A percentile compares a stretch with the other conserved stretches of the same genome.
phyloP scores from a whole-genome alignment of 2,113 vertebrate species.

The Chrysochloris asiatica region DNA sequence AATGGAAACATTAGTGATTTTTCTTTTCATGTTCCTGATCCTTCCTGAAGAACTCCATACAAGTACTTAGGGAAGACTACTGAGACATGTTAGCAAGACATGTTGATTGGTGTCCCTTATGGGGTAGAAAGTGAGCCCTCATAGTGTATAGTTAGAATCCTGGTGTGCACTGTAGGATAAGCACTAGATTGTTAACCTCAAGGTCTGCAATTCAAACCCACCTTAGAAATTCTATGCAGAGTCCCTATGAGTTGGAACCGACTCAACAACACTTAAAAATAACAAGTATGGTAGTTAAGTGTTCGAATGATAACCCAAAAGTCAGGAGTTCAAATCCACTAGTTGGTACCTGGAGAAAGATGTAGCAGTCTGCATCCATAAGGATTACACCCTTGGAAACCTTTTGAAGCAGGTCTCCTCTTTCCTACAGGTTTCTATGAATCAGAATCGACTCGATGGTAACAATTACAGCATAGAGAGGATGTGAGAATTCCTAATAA shows the following conservation, averaged over 20 bases:
- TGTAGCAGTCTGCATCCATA: not conserved
- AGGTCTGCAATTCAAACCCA: no score
- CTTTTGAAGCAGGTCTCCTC: not conserved
- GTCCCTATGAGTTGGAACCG: no score
- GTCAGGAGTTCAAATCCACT: not conserved
- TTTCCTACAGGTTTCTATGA: not conserved
- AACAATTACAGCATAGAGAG: not conserved
- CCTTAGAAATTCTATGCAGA: no score
- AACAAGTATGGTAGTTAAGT: no score
- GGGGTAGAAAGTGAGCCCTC: not conserved
- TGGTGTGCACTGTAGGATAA: not conserved
- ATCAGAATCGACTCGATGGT: not conserved
- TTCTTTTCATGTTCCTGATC: constrained; percentile 44
- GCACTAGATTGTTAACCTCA: not conserved
- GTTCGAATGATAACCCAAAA: no score
- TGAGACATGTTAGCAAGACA: not conserved
- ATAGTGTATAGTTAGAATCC: no score
- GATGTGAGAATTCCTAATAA: not conserved
- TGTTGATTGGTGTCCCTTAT: not conserved
- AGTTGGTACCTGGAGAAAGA: not conserved
- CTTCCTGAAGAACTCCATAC: not conserved
- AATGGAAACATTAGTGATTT: constrained; percentile 17
- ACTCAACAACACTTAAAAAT: no score
- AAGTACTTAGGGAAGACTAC: constrained; percentile 1
- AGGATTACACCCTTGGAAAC: not conserved